A percentile compares a stretch with the other conserved stretches of the same genome.
Conservation (phyloP, 2,888 invertebrate genomes). For the Plagodis dolabraria region DNA sequence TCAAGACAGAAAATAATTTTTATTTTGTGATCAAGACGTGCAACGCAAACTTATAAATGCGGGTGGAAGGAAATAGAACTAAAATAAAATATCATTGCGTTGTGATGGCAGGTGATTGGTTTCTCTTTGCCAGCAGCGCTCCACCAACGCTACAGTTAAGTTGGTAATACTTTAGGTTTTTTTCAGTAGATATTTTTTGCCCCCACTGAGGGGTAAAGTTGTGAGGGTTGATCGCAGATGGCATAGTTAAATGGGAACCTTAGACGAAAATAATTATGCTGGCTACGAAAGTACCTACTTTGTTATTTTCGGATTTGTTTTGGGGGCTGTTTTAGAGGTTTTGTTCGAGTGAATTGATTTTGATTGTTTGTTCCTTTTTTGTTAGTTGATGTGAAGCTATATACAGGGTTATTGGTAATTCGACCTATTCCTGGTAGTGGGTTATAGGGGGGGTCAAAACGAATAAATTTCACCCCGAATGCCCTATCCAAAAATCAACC, state of each 20-base stretch:
- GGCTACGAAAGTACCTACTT: conserved; percentile 6
- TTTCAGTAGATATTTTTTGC: conserved; percentile 33
- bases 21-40: no score
- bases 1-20: conserved; percentile 3
- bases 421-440: no score
- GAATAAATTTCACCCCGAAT: no score
- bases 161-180: background rate
- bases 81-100: no score
- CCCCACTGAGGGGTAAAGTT: conserved; percentile 24
- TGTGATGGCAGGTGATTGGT: conserved; percentile 1
- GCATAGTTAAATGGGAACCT: conserved; percentile 36
- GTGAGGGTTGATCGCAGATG: conserved; percentile 40
- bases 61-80: no score
- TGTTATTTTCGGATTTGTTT: conserved; percentile 20
- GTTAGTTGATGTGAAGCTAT: background rate
- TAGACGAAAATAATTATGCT: conserved; percentile 28
- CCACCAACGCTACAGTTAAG: no score
- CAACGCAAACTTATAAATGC: no score
- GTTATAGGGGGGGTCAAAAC: no score
- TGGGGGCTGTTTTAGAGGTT: conserved; percentile 4
- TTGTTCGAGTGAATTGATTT: background rate
- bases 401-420: no score
- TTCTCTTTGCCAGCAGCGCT: conserved; percentile 7
- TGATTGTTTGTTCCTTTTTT: background rate
- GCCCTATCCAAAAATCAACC: no score